A percentile compares a stretch with the other conserved stretches of the same genome.
phyloP scores from a whole-genome alignment of 2,888 invertebrate species.

The Eupeodes latifasciatus region DNA sequence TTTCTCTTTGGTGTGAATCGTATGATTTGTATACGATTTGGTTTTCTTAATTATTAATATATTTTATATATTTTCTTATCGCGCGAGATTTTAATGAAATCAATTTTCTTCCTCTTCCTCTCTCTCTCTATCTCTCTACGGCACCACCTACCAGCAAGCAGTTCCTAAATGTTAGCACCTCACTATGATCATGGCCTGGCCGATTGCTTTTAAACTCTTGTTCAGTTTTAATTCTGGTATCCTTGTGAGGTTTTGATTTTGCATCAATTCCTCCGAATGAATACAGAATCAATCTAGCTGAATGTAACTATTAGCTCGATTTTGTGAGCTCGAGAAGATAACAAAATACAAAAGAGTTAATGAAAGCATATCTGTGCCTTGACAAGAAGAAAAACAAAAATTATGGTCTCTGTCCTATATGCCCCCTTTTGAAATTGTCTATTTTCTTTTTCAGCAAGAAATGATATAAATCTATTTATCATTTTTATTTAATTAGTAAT shows the following conservation, averaged over 20 bases:
- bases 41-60: constrained; percentile 32
- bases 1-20: constrained; percentile 55
- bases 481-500: constrained; percentile 42
- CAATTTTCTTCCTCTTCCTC: constrained; percentile 44
- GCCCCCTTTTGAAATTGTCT: constrained; percentile 66
- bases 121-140: constrained; percentile 50
- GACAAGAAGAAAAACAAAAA: constrained; percentile 40
- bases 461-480: constrained; percentile 36
- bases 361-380: constrained; percentile 52
- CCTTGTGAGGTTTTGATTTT: neutral
- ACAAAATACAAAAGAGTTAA: constrained; percentile 15
- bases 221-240: neutral
- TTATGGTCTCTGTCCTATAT: constrained; percentile 67
- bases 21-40: constrained; percentile 42
- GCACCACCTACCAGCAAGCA: constrained; percentile 51
- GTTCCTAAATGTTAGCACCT: constrained; percentile 52
- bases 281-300: neutral
- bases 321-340: constrained; percentile 53
- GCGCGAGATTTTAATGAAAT: constrained; percentile 35
- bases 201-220: constrained; percentile 45
- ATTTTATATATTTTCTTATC: neutral
- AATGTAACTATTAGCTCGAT: constrained; percentile 51
- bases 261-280: neutral
- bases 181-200: constrained; percentile 58
- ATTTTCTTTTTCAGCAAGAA: constrained; percentile 68